Conservation (phyloP, 2,797 vertebrate species). For the Chelidonichthys spinosus region DNA sequence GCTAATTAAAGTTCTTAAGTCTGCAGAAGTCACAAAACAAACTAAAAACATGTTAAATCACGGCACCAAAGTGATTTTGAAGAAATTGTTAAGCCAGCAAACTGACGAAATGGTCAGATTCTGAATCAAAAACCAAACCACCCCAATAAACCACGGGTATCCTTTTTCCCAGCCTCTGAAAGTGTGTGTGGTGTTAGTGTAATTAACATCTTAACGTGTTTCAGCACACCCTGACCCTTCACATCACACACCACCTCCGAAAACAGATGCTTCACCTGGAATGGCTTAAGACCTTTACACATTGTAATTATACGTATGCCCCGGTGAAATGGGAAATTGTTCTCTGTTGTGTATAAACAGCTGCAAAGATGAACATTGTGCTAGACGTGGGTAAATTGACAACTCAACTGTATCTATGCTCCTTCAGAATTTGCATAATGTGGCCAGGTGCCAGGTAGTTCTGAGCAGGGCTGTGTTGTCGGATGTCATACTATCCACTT, state of each 20-base stretch:
- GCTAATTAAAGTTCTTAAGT: slow-evolving; percentile 38
- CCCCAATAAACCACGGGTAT: slow-evolving; percentile 71
- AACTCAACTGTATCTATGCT: slow-evolving; percentile 25
- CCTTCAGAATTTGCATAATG: slow-evolving; percentile 31
- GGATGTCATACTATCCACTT: slow-evolving; percentile 9
- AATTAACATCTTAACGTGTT: slow-evolving; percentile 77
- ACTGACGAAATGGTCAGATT: slow-evolving; percentile 65
- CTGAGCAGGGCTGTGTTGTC: slow-evolving; percentile 21
- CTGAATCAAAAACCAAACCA: slow-evolving; percentile 66
- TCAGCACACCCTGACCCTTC: slow-evolving; percentile 71
- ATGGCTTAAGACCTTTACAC: slow-evolving; percentile 53
- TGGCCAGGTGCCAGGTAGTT: slow-evolving; percentile 37
- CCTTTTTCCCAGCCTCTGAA: slow-evolving; percentile 68
- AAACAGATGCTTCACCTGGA: slow-evolving; percentile 78
- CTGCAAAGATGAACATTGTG: slow-evolving; percentile 5
- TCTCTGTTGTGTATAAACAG: slow-evolving; percentile 3
- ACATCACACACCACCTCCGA: slow-evolving; percentile 63
- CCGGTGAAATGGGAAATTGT: slow-evolving; percentile 20
- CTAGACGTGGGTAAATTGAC: slow-evolving; percentile 5
- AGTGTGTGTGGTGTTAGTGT: slow-evolving; percentile 57
- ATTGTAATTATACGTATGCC: slow-evolving; percentile 24
- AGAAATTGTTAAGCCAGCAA: slow-evolving; percentile 43
- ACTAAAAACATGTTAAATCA: slow-evolving; percentile 29
- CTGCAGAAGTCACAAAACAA: slow-evolving; percentile 34
- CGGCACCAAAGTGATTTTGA: slow-evolving; percentile 34